These are phyloP conservation scores for Papilio xuthus DNA, from an alignment of 1,140 invertebrate genomes.

Conservation along the genomic window DNA sequence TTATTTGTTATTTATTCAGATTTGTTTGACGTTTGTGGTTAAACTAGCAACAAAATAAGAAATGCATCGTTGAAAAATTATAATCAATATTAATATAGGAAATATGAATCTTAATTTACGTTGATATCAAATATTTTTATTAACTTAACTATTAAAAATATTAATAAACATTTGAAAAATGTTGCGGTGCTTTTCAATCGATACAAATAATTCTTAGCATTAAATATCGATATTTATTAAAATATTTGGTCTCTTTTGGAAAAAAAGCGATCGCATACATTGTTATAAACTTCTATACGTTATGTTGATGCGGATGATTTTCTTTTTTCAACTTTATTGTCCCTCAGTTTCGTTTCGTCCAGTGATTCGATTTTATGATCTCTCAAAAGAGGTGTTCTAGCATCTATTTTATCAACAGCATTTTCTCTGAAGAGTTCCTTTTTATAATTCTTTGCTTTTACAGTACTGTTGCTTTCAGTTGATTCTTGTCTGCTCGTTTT, in stretches of 20 bases:
- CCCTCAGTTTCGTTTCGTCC: constrained; percentile 73
- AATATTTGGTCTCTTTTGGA: constrained; percentile 40
- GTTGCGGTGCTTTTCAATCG: constrained; percentile 11
- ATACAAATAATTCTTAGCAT: constrained; percentile 53
- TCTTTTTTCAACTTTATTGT: constrained; percentile 72
- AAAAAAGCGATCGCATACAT: constrained; percentile 35
- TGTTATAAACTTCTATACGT: constrained; percentile 34
- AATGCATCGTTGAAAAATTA: background rate
- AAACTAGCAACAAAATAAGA: background rate
- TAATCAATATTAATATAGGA: background rate
- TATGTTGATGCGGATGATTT: constrained; percentile 79
- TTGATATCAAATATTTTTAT: constrained; percentile 13
- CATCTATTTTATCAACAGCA: constrained; percentile 73
- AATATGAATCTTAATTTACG: background rate
- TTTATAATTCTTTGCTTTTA: constrained; percentile 68
- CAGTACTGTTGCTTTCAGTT: constrained; percentile 64
- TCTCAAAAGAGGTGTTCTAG: constrained; percentile 70
- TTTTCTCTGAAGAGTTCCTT: constrained; percentile 73
- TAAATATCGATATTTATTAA: constrained; percentile 51
- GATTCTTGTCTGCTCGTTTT: constrained; percentile 66
- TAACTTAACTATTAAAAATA: background rate
- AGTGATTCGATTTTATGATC: constrained; percentile 78
- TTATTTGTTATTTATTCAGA: too few relatives aligned
- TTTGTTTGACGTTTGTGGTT: too few relatives aligned
- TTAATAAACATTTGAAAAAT: constrained; percentile 18